Evolutionary conservation across 1,140 invertebrate species (phyloP).

Genomic region (Musca domestica): DNA sequence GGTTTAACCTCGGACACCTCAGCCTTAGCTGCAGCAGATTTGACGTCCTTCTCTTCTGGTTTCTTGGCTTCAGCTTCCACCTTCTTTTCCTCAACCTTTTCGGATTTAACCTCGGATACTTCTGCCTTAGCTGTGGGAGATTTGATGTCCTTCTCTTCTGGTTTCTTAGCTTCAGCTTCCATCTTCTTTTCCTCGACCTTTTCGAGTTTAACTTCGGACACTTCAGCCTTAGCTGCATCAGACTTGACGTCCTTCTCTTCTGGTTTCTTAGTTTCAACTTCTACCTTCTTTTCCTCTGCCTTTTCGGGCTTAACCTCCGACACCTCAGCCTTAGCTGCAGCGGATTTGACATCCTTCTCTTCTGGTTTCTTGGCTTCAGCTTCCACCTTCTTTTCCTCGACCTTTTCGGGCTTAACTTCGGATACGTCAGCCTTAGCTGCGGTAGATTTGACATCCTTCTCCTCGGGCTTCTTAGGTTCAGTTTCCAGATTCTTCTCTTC

Average conservation of each 20-base stretch:
- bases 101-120: slow-evolving; percentile 20
- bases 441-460: background rate
- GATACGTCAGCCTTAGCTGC: slow-evolving; percentile 9
- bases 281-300: slow-evolving; percentile 23
- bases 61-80: slow-evolving; percentile 32
- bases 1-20: slow-evolving; percentile 29
- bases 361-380: background rate
- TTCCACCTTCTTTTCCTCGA: slow-evolving; percentile 19
- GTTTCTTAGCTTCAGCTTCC: slow-evolving; percentile 4
- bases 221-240: slow-evolving; percentile 23
- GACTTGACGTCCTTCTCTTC: background rate
- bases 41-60: background rate
- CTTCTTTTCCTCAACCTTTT: slow-evolving; percentile 4
- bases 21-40: background rate
- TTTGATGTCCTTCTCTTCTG: background rate
- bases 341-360: background rate
- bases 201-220: slow-evolving; percentile 23
- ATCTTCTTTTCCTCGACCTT: slow-evolving; percentile 24
- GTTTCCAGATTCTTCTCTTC: slow-evolving; percentile 19
- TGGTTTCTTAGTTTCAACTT: slow-evolving; percentile 1
- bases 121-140: slow-evolving; percentile 21
- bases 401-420: background rate
- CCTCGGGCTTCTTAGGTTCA: background rate
- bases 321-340: slow-evolving; percentile 24
- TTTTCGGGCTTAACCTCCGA: slow-evolving; percentile 22